A percentile compares a stretch with the other conserved stretches of the same genome.
phyloP scores from a whole-genome alignment of 2,113 vertebrate genomes.

The Xenopus laevis region DNA sequence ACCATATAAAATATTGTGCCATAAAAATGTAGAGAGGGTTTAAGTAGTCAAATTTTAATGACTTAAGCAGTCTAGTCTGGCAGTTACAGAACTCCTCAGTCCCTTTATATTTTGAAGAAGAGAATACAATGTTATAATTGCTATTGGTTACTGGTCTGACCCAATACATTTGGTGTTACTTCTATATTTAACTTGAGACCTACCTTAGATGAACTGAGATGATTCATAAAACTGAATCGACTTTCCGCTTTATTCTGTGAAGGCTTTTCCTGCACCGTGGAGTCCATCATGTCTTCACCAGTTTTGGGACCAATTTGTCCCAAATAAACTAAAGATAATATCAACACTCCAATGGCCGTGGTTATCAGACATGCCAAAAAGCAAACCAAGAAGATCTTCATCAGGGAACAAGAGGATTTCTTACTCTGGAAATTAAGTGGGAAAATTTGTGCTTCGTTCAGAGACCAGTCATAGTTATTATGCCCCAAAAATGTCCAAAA shows the following conservation, averaged over 20 bases:
- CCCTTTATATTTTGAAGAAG: too few species aligned
- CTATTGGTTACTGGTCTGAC: too few species aligned
- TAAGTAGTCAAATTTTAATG: too few species aligned
- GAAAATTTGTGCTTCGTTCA: too few species aligned
- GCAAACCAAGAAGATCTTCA: conserved; percentile 57
- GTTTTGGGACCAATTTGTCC: background rate
- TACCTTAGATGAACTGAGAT: conserved; percentile 61
- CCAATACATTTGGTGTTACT: too few species aligned
- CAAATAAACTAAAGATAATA: conserved; percentile 49
- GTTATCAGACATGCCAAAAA: conserved; percentile 57
- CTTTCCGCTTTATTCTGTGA: conserved; percentile 35
- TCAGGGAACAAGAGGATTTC: conserved; percentile 46
- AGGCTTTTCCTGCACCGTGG: background rate
- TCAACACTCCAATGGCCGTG: conserved; percentile 48
- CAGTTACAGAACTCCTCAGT: too few species aligned
- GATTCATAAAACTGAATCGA: conserved; percentile 61
- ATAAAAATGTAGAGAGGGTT: too few species aligned
- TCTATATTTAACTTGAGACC: background rate
- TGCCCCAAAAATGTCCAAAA: too few species aligned
- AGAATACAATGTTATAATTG: too few species aligned
- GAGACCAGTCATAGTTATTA: too few species aligned
- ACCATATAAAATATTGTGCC: too few species aligned
- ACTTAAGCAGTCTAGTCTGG: too few species aligned
- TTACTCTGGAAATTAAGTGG: conserved; percentile 14
- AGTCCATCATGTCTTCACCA: background rate